A percentile compares a stretch with the other conserved stretches of the same genome.
Conservation (phyloP, 2,797 vertebrate genomes). For the Benthosema pterotum region DNA sequence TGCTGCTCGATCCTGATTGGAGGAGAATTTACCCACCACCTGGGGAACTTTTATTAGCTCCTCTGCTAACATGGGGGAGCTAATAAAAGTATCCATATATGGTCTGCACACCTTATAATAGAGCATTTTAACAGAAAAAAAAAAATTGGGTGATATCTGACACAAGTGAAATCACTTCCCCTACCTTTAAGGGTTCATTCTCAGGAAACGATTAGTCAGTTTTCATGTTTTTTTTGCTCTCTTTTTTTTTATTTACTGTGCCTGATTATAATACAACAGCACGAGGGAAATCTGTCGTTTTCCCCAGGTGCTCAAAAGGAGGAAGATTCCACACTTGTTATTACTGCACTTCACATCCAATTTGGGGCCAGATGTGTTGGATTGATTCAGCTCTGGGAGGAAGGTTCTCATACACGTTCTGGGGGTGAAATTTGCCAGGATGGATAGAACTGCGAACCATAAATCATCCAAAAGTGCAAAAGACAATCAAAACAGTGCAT, state of each 20-base stretch:
- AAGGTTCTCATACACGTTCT: constrained; percentile 3
- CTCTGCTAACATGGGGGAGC: too few relatives aligned
- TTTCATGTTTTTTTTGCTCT: constrained; percentile 5
- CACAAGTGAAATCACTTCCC: too few relatives aligned
- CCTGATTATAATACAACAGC: neutral
- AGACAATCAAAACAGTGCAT: constrained; percentile 7
- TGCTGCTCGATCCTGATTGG: too few relatives aligned
- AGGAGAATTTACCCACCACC: too few relatives aligned
- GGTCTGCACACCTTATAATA: too few relatives aligned
- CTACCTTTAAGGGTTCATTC: too few relatives aligned
- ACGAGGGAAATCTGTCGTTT: constrained; percentile 2
- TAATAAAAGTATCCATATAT: too few relatives aligned
- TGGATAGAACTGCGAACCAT: constrained; percentile 1
- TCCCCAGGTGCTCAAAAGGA: neutral
- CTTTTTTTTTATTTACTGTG: too few relatives aligned
- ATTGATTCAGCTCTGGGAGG: constrained; percentile 12
- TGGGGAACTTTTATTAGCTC: too few relatives aligned
- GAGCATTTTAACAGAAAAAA: too few relatives aligned
- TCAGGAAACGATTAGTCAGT: too few relatives aligned
- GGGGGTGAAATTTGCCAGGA: constrained; percentile 14
- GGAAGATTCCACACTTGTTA: neutral
- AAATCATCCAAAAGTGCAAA: neutral
- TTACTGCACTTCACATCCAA: neutral
- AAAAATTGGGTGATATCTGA: too few relatives aligned
- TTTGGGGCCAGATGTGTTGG: constrained; percentile 12